These are phyloP conservation scores for Dromius quadrimaculatus DNA, from an alignment of 2,888 invertebrate species.

Conservation along the genomic window DNA sequence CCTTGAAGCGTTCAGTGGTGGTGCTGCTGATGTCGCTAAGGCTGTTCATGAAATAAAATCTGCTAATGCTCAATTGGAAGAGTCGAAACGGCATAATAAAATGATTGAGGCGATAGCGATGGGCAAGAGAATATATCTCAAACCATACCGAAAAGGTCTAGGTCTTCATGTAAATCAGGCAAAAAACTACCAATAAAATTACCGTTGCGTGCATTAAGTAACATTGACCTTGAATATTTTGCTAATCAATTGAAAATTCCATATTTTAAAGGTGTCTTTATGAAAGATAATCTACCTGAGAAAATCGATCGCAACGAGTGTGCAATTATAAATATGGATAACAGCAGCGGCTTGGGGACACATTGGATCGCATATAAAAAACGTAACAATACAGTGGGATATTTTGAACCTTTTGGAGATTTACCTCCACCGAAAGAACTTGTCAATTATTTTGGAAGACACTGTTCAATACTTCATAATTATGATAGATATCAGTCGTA, in stretches of 20 bases:
- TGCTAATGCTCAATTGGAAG: conserved; percentile 55
- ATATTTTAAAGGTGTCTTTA: conserved; percentile 54
- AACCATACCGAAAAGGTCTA: too few species aligned
- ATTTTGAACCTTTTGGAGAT: too few species aligned
- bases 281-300: conserved; percentile 51
- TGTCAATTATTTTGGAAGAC: too few species aligned
- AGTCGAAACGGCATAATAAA: conserved; percentile 57
- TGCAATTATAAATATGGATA: conserved; percentile 50
- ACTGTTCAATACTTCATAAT: neutral
- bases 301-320: conserved; percentile 34
- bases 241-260: conserved; percentile 45
- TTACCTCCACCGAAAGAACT: too few species aligned
- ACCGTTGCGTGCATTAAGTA: conserved; percentile 50
- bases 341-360: conserved; percentile 29
- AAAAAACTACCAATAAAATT: conserved; percentile 8
- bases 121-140: conserved; percentile 52
- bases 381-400: too few species aligned
- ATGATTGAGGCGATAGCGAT: conserved; percentile 57
- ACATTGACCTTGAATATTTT: conserved; percentile 52
- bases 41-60: conserved; percentile 56
- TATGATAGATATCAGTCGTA: neutral
- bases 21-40: conserved; percentile 56
- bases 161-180: neutral
- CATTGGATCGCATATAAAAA: conserved; percentile 53
- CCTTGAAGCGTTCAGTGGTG: conserved; percentile 53